Evolutionary conservation across 2,797 vertebrate genomes (phyloP).

Genomic region (Aselliscus stoliczkanus): DNA sequence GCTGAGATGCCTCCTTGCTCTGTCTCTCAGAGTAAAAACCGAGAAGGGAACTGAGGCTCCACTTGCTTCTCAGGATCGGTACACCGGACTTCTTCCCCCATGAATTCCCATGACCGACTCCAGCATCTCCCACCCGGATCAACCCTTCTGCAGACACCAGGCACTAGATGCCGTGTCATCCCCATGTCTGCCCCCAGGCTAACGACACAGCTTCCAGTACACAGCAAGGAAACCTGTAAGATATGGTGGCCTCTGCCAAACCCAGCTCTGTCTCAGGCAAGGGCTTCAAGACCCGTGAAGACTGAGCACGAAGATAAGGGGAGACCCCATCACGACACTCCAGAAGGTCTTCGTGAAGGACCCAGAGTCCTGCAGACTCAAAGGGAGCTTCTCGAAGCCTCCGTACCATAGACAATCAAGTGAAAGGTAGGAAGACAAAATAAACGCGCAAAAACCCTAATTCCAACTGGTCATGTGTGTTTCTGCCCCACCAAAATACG

Average conservation of each 20-base stretch:
- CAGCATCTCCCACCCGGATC: background rate
- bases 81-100: background rate
- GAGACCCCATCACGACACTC: background rate
- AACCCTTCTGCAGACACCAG: too few species aligned
- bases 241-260: background rate
- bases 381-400: background rate
- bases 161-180: background rate
- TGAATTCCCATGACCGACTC: background rate
- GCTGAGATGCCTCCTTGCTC: background rate
- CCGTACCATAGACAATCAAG: background rate
- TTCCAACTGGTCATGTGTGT: background rate
- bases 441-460: background rate
- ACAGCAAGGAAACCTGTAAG: accelerated
- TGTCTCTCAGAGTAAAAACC: background rate
- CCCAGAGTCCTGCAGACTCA: background rate
- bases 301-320: accelerated
- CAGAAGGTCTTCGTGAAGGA: background rate
- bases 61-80: background rate
- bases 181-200: background rate
- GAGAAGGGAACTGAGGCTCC: background rate
- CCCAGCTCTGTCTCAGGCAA: background rate
- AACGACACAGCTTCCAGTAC: background rate
- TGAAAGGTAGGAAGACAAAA: too few species aligned
- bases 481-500: background rate
- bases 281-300: background rate